Evolutionary conservation across 92 coral and sea anemone species (phyloP).

Genomic region (Galaxea fascicularis): DNA sequence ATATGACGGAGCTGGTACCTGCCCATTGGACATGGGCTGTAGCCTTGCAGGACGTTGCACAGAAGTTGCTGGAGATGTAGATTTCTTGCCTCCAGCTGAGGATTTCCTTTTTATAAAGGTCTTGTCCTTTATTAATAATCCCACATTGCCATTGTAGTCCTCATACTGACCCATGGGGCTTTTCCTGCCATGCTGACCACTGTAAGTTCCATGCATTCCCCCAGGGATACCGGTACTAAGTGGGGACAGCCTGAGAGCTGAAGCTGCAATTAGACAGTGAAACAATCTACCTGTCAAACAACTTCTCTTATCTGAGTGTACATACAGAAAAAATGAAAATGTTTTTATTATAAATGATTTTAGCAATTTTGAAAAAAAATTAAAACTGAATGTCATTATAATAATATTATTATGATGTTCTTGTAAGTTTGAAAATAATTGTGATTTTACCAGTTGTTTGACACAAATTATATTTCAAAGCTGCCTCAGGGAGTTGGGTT

Average conservation of each 20-base stretch:
- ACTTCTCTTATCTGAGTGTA: too few species aligned
- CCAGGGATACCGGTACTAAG: slow-evolving; percentile 33
- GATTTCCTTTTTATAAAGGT: slow-evolving; percentile 45
- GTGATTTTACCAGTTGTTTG: too few species aligned
- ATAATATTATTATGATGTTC: too few species aligned
- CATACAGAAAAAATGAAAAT: too few species aligned
- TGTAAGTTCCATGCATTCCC: slow-evolving; percentile 12
- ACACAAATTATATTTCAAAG: too few species aligned
- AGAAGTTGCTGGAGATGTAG: slow-evolving; percentile 26
- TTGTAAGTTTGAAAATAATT: too few species aligned
- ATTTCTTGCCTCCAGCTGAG: slow-evolving; percentile 28
- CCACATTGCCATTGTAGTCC: slow-evolving; percentile 23
- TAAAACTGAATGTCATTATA: too few species aligned
- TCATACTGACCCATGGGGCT: slow-evolving; percentile 29
- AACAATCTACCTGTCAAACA: not conserved
- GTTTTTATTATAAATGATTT: too few species aligned
- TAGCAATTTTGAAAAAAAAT: too few species aligned
- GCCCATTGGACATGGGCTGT: slow-evolving; percentile 66
- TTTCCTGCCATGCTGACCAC: slow-evolving; percentile 8
- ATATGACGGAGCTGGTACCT: slow-evolving; percentile 36
- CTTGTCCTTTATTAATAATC: slow-evolving; percentile 36
- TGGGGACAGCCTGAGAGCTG: slow-evolving; percentile 33
- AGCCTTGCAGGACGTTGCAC: slow-evolving; percentile 59
- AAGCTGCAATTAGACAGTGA: not conserved
- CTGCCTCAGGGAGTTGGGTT: too few species aligned